Conservation (phyloP, 2,797 vertebrate genomes). For the Champsocephalus esox region DNA sequence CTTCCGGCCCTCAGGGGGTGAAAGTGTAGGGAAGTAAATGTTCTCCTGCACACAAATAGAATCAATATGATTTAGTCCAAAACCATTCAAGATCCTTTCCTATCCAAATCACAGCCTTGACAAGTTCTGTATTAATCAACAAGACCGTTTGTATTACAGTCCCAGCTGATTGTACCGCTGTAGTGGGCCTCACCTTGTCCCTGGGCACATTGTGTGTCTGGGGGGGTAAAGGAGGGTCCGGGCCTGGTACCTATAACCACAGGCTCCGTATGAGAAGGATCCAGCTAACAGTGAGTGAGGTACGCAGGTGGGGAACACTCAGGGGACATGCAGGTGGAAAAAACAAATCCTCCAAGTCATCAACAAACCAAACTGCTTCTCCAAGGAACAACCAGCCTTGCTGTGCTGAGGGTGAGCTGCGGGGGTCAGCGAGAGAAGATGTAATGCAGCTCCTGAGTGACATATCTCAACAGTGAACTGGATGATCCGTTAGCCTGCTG, state of each 20-base stretch:
- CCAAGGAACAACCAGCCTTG: background rate
- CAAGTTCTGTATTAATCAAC: background rate
- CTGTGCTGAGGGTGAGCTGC: background rate
- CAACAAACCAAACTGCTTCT: background rate
- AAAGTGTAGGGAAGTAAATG: background rate
- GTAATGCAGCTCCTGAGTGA: too few species aligned
- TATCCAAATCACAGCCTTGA: background rate
- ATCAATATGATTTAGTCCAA: background rate
- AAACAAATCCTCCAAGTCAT: background rate
- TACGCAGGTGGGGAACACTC: background rate
- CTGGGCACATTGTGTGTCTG: background rate
- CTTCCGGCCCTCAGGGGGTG: background rate
- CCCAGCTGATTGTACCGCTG: background rate
- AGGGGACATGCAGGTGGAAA: slow-evolving; percentile 8
- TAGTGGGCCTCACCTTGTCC: too few species aligned
- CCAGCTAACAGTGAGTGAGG: background rate
- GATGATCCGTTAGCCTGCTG: background rate
- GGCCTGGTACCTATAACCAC: background rate
- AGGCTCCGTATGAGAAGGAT: background rate
- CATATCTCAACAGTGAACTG: too few species aligned
- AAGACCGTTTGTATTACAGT: background rate
- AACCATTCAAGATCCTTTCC: background rate
- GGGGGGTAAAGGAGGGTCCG: background rate
- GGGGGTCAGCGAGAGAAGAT: background rate
- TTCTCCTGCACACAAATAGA: background rate